Conservation (phyloP, 2,113 vertebrate genomes). For the Aix galericulata region DNA sequence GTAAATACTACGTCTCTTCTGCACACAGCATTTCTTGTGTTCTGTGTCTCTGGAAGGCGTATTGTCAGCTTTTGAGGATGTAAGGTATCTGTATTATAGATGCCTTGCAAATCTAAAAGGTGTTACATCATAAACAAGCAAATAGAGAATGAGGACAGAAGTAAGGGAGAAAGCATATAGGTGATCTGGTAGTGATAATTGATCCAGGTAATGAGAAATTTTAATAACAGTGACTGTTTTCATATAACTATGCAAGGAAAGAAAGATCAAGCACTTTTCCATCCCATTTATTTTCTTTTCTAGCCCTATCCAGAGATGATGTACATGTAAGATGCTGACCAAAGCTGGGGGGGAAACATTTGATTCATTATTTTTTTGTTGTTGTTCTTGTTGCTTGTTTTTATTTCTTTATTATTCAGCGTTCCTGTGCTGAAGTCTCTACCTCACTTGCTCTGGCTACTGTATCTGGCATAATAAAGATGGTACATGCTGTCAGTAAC, state of each 20-base stretch:
- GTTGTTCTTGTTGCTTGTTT: background rate
- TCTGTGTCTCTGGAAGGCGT: background rate
- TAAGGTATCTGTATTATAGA: background rate
- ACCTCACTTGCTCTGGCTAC: background rate
- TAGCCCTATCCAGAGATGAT: background rate
- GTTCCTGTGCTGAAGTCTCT: background rate
- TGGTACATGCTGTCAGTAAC: background rate
- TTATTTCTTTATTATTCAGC: background rate
- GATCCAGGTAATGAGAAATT: background rate
- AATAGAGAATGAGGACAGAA: background rate
- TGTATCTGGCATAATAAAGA: background rate
- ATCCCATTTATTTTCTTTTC: background rate
- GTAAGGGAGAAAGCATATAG: background rate
- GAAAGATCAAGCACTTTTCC: background rate
- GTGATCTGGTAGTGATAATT: background rate
- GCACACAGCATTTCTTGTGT: rapidly evolving
- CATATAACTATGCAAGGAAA: background rate
- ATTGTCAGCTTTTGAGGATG: background rate
- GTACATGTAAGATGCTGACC: background rate
- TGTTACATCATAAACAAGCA: background rate
- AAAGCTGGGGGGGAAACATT: background rate
- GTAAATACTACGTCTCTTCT: background rate
- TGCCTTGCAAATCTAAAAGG: background rate
- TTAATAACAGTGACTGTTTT: background rate
- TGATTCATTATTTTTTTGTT: background rate